These are phyloP conservation scores for Heliconius himera DNA, from an alignment of 1,140 invertebrate species.

Conservation along the genomic window DNA sequence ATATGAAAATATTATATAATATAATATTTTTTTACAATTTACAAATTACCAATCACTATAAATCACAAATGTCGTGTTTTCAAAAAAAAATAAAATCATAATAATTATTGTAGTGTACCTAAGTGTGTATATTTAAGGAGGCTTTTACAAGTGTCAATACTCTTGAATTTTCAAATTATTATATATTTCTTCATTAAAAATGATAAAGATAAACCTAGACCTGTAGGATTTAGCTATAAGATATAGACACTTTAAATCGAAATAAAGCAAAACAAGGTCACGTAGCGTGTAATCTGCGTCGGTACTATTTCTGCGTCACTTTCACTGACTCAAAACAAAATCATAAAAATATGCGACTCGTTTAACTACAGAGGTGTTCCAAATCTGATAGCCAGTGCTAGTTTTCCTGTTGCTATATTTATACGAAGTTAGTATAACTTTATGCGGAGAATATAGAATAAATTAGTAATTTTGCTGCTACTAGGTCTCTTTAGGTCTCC, in stretches of 20 bases:
- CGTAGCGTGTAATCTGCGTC: not conserved
- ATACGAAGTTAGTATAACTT: not conserved
- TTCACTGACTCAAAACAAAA: conserved; percentile 38
- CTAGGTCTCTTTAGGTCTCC: too few species aligned
- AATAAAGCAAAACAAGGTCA: not conserved
- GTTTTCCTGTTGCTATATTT: conserved; percentile 2
- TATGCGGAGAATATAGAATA: not conserved
- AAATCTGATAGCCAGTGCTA: not conserved
- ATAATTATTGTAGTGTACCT: too few species aligned
- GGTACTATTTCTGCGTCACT: conserved; percentile 24
- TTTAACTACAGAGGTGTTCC: not conserved
- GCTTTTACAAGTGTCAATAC: too few species aligned
- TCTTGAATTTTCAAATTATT: too few species aligned
- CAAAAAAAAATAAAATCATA: too few species aligned
- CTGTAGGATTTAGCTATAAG: not conserved
- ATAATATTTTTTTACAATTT: too few species aligned
- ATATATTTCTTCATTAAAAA: too few species aligned
- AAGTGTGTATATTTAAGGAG: too few species aligned
- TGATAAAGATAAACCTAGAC: too few species aligned
- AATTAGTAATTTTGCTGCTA: not conserved
- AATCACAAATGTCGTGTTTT: too few species aligned
- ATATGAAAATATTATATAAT: too few species aligned
- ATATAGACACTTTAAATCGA: not conserved
- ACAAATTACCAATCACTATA: too few species aligned
- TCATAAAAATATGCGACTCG: conserved; percentile 40